Percentiles rank a stretch among this genome's conserved stretches.
These are phyloP conservation scores for Tapera naevia DNA, from an alignment of 2,797 vertebrate genomes.

Conservation along the genomic window DNA sequence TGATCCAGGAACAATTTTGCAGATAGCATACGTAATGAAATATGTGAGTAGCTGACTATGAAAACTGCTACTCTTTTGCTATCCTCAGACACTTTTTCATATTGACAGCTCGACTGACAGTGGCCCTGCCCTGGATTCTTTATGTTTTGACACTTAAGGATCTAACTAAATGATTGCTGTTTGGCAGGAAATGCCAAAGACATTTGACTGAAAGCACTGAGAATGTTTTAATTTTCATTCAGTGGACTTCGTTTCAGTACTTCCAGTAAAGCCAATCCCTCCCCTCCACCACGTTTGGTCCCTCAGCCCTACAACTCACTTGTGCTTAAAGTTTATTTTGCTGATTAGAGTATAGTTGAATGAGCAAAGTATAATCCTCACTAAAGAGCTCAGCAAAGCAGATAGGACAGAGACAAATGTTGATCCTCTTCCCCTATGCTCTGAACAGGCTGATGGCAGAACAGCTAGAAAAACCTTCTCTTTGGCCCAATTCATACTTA, in stretches of 20 bases:
- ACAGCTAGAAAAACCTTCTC: not conserved
- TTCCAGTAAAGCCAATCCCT: not conserved
- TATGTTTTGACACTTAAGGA: not conserved
- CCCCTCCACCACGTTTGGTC: not conserved
- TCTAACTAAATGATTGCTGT: not conserved
- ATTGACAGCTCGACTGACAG: not conserved
- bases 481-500: not conserved
- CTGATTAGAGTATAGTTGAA: not conserved
- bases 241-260: not conserved
- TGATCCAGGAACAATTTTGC: not conserved
- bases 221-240: not conserved
- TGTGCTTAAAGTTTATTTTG: constrained; percentile 1
- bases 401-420: not conserved
- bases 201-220: not conserved
- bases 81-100: not conserved
- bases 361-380: not conserved
- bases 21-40: not conserved
- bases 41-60: not conserved
- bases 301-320: not conserved
- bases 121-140: not conserved
- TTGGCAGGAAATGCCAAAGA: not conserved
- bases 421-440: not conserved
- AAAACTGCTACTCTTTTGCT: not conserved
- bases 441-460: not conserved
- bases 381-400: constrained; percentile 8